Evolutionary conservation across 2,888 invertebrate species (phyloP), one percentile per base, ranked within the genome.

Genomic region (Drosophila ezoana): DNA sequence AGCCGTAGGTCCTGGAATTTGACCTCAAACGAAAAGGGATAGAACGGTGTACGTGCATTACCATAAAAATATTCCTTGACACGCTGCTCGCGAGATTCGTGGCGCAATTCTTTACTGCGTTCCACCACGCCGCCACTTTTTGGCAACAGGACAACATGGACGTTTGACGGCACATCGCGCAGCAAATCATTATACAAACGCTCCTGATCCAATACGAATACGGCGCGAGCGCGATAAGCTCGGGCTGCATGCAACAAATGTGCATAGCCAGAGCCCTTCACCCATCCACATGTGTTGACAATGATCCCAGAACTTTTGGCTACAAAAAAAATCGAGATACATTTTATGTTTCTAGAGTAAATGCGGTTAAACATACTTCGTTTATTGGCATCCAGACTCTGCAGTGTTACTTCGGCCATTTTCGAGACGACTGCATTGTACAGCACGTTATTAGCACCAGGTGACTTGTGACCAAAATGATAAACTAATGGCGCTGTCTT

Each of bases 101-200:
- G 93, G 44, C 98, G 93, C 60, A 95, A 94, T 18, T 94, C 93
- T 65, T 95, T 94, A 61, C 95, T 96, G 16, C 98, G 93, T 91
- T 98, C 98, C 0, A 98, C 98, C 6, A 98, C 99, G 43, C 99
- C 99, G 28, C 99, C 99, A 91, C 98, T 98, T 93, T 99, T 99
- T 0, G 98, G 98, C 70, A 97, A 92, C 80, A 97, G 95, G 0
- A 98, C 95, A 1, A 99, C 97, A 93, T 97, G 97, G 9, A 99
- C 98, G 92, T 97, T 97, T 70, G 95, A 95, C 0, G 99, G 98
- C 94, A 99, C 96, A 91, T 99, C 99, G 48, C 98, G 93, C 58
- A 97, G 95, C 48, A 99, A 93, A 92, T 99, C 98, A 90, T 97
- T 98, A 92, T 98, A 99, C 0, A 99, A 93, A 76, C 99, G 94